Conservation (phyloP, 2,888 invertebrate genomes). For the Volucella bombylans region DNA sequence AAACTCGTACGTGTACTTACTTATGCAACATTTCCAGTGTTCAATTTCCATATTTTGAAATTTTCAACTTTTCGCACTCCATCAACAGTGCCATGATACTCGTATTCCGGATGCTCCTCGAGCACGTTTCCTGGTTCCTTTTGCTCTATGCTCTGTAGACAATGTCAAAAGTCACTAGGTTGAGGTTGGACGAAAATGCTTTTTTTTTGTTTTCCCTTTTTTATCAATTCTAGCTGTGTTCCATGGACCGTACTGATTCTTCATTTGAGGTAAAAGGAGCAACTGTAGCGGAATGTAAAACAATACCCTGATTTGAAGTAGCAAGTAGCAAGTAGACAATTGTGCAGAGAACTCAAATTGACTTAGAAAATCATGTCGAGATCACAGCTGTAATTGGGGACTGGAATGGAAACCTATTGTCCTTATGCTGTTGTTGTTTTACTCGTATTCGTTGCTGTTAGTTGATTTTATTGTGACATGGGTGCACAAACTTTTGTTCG, state of each 20-base stretch:
- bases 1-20: background rate
- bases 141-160: constrained; percentile 37
- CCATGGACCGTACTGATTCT: background rate
- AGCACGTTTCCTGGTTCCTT: constrained; percentile 31
- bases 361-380: constrained; percentile 31
- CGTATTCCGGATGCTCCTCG: constrained; percentile 24
- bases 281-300: constrained; percentile 14
- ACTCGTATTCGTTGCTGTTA: no score
- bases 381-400: constrained; percentile 10
- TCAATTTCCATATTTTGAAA: constrained; percentile 59
- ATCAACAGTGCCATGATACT: constrained; percentile 32
- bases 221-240: no score
- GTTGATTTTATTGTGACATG: no score
- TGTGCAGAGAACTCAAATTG: constrained; percentile 24
- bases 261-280: background rate
- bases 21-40: background rate
- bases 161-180: constrained; percentile 52
- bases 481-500: no score
- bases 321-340: constrained; percentile 8
- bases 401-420: background rate
- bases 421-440: no score
- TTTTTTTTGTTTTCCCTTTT: constrained; percentile 20
- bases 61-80: constrained; percentile 52
- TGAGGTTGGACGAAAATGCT: constrained; percentile 5
- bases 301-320: constrained; percentile 41